Base-by-base conservation (phyloP, 2,113 vertebrate genomes). In the Oncorhynchus nerka region DNA sequence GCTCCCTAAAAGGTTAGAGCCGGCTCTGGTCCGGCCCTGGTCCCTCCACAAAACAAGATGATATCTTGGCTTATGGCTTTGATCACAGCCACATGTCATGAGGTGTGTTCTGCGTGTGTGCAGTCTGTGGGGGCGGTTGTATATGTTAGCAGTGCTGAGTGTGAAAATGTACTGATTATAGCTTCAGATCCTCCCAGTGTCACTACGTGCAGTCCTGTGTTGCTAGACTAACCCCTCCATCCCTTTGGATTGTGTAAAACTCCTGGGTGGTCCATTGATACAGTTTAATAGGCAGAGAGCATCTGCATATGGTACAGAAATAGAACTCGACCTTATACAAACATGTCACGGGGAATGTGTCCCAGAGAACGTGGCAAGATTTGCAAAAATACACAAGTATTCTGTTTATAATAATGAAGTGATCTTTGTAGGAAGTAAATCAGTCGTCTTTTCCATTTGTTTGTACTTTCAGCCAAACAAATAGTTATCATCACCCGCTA, bases 211-310 rank as follows among this genome's bases (percentile, higher is more conserved):
- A 22, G 73, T 70, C 64, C 32, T 72, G 71, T 68, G 72, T 83
- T 78, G 75, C 75, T 67, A 78, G 70, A 82, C 83, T 67, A 39
- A 76, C 65, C 73, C 51, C 24, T 66, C 16, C 30, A 49, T 24
- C 22, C 62, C 48, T 80, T 80, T 78, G 80, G 85, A 83, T 87
- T 84, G 80, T 87, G 81, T 86, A 82, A 86, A 84, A 84, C 79
- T 90, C 79, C 75, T 92, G 92, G 92, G 93, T 94, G 93, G 93
- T 93, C 92, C 80, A 78, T 86, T 89, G 90, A 92, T 89, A 86
- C n/a, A 2, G 72, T 89, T 84, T 87, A 83, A 84, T 85, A 83
- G 85, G 77, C 79, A 24, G 0, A 51, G 72, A 87, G 82, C 82
- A 75, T 81, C 80, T 83, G 83, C 83, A 77, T 81, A 83, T 87